Evolutionary conservation across 2,888 invertebrate genomes (phyloP).

Genomic region (Sepiola atlantica): DNA sequence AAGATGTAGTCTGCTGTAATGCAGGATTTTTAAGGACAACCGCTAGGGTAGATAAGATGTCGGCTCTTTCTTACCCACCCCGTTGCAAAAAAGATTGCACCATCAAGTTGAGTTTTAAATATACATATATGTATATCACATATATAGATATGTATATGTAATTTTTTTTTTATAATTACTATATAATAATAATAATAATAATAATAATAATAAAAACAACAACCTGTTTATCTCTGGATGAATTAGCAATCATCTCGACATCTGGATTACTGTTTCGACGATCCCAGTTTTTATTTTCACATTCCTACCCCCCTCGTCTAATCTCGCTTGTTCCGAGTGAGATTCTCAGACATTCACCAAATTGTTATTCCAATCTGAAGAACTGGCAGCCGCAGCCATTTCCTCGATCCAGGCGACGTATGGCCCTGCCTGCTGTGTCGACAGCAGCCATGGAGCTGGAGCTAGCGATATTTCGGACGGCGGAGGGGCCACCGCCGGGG

Average conservation of each 20-base stretch:
- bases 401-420: background rate
- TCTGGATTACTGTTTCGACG: background rate
- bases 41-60: background rate
- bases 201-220: no score
- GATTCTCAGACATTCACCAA: background rate
- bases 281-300: background rate
- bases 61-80: background rate
- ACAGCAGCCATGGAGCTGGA: background rate
- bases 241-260: no score
- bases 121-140: background rate
- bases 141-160: no score
- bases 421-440: slow-evolving; percentile 45
- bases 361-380: background rate
- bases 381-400: slow-evolving; percentile 39
- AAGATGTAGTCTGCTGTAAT: background rate
- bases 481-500: background rate
- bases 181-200: background rate
- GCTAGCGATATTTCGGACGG: background rate
- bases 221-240: background rate
- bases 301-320: background rate
- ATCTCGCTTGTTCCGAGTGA: background rate
- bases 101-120: background rate
- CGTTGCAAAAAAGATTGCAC: no score
- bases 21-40: background rate
- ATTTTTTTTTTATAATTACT: no score